Evolutionary conservation across 2,113 vertebrate species (phyloP).

Genomic region (Grus americana): DNA sequence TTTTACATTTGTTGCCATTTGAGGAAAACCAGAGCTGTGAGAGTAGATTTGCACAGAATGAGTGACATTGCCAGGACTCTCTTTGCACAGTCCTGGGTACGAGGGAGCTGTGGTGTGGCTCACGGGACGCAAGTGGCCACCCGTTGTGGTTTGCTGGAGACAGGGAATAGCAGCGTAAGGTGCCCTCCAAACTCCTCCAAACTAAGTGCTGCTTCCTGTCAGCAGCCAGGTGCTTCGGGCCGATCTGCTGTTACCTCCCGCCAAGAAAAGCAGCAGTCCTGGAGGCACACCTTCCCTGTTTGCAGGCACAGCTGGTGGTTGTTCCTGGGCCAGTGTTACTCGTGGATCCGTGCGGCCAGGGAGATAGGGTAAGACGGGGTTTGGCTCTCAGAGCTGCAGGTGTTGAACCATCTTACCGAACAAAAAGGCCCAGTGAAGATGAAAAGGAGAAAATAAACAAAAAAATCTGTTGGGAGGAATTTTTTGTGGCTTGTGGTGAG

Average conservation of each 20-base stretch:
- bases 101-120: not conserved
- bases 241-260: not conserved
- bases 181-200: not conserved
- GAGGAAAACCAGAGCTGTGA: not conserved
- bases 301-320: not conserved
- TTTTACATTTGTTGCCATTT: not conserved
- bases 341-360: not conserved
- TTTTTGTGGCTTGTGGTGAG: not conserved
- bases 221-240: not conserved
- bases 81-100: not conserved
- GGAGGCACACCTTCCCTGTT: not conserved
- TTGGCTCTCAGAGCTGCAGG: not conserved
- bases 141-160: not conserved
- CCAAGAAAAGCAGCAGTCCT: not conserved
- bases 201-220: not conserved
- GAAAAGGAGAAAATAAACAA: not conserved
- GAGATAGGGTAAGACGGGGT: not conserved
- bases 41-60: too few relatives aligned
- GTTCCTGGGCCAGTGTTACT: not conserved
- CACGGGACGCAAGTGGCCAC: not conserved
- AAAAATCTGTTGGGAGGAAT: too few relatives aligned
- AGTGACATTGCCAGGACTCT: too few relatives aligned
- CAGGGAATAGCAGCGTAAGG: too few relatives aligned
- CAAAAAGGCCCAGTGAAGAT: not conserved
- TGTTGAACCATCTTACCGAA: not conserved